Conservation (phyloP, 2,797 vertebrate genomes). For the Peromyscus melanophrys region DNA sequence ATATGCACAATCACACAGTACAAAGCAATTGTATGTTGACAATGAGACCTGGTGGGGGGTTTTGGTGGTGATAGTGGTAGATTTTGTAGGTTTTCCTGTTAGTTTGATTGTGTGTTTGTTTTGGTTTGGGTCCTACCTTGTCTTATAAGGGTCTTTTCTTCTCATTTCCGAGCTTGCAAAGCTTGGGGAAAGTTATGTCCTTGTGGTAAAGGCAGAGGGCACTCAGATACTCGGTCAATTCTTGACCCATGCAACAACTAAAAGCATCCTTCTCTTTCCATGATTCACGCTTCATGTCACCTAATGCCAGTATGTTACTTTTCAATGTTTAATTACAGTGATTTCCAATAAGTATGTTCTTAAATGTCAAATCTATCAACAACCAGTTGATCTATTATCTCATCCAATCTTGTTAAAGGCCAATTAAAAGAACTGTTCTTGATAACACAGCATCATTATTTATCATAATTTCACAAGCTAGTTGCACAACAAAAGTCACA, state of each 20-base stretch:
- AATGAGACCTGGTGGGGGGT: neutral
- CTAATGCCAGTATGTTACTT: neutral
- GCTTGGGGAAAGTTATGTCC: neutral
- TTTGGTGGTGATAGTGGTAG: neutral
- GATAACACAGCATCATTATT: neutral
- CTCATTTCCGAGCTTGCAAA: neutral
- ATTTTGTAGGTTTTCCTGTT: neutral
- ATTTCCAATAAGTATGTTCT: neutral
- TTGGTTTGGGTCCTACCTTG: neutral
- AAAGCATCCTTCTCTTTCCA: neutral
- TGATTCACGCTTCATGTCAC: neutral
- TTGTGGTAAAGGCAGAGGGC: neutral
- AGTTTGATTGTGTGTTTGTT: neutral
- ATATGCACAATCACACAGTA: neutral
- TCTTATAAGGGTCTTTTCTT: neutral
- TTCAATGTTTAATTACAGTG: neutral
- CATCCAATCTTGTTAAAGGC: constrained; percentile 6
- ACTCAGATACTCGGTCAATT: neutral
- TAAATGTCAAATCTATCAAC: constrained; percentile 35
- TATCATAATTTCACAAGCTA: constrained; percentile 12
- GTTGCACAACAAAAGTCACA: constrained; percentile 34
- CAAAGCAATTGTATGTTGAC: neutral
- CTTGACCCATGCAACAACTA: neutral
- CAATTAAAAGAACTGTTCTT: constrained; percentile 28
- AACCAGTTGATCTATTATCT: neutral